These are phyloP conservation scores for Microctonus aethiopoides DNA, from an alignment of 2,888 invertebrate genomes.

Conservation along the genomic window DNA sequence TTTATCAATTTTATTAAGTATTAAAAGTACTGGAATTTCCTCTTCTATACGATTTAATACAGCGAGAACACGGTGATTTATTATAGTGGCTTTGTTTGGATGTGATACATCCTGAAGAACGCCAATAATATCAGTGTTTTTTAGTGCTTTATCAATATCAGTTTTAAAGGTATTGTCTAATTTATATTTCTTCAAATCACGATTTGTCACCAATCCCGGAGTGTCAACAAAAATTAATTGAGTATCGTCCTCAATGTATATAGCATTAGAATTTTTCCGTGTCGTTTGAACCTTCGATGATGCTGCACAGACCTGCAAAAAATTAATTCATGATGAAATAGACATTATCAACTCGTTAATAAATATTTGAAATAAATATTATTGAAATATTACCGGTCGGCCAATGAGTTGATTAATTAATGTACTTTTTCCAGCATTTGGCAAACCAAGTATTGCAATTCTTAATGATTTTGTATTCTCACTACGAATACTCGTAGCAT, in stretches of 20 bases:
- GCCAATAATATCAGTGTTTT: constrained; percentile 83
- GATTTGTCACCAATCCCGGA: constrained; percentile 84
- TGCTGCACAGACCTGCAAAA: constrained; percentile 84
- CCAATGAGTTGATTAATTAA: constrained; percentile 88
- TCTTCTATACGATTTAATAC: constrained; percentile 71
- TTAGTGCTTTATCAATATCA: constrained; percentile 73
- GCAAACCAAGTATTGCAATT: constrained; percentile 86
- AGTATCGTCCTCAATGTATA: constrained; percentile 79
- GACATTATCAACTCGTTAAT: constrained; percentile 17
- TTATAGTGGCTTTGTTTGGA: constrained; percentile 73
- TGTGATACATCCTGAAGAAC: constrained; percentile 89
- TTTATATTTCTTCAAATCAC: constrained; percentile 75
- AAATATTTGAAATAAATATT: background rate
- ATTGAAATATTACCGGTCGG: constrained; percentile 73
- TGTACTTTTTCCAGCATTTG: constrained; percentile 97
- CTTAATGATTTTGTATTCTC: constrained; percentile 35
- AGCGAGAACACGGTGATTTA: constrained; percentile 78
- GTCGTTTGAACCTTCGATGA: constrained; percentile 95
- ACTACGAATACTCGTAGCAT: constrained; percentile 29
- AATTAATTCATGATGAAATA: constrained; percentile 16
- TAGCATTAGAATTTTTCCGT: constrained; percentile 76
- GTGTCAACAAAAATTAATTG: constrained; percentile 95
- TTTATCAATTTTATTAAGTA: constrained; percentile 89
- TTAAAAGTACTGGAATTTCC: constrained; percentile 76
- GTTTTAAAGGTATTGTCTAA: constrained; percentile 72